Base-by-base conservation (phyloP, 2,113 vertebrate genomes). In the Antechinus stuartii region DNA sequence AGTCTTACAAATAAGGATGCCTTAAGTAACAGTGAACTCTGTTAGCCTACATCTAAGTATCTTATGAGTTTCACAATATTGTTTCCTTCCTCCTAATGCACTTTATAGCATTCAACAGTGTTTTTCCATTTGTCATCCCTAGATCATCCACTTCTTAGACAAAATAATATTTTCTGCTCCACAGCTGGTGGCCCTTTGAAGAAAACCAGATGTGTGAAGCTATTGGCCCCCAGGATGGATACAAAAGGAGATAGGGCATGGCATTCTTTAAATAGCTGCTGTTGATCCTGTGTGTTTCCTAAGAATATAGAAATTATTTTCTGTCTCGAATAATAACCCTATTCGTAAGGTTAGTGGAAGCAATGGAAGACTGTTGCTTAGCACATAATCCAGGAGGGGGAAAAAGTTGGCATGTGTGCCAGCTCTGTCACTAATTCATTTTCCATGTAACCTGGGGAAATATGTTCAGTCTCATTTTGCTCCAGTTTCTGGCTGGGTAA, bases 161-260 rank as follows among this genome's bases (percentile, higher is more conserved):
- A 89, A 96, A 96, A 92, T 90, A 84, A 52, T 95, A 95, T 91
- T 92, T 94, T 96, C 49, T 90, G 0, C 93, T 95, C 57, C n/a
- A 95, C 91, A 96, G 35, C 89, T 92, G 47, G 91, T 61, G 92
- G 97, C 42, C 54, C 42, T 94, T 84, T 95, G 92, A 97, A 46
- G 93, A 25, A 97, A 97, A 92, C 90, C 54, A 94, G 92, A 94
- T 94, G n/a, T 94, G 76, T 95, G 42, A 96, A 61, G 52, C 92
- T 93, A 91, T 56, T 95, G 91, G 91, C 92, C 49, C 94, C 84
- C 52, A 90, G 53, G 46, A 90, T 95, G 47, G 92, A 89, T 97
- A 97, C 91, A 57, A 94, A 95, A 95, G 50, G 91, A 96, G 90
- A 92, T 95, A 96, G 90, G 92, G 12, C 2, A n/a, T 95, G 25